Percentiles rank a stretch among this genome's conserved stretches.
Evolutionary conservation across 1,140 invertebrate genomes (phyloP).

Genomic region (Calliphora vicina): DNA sequence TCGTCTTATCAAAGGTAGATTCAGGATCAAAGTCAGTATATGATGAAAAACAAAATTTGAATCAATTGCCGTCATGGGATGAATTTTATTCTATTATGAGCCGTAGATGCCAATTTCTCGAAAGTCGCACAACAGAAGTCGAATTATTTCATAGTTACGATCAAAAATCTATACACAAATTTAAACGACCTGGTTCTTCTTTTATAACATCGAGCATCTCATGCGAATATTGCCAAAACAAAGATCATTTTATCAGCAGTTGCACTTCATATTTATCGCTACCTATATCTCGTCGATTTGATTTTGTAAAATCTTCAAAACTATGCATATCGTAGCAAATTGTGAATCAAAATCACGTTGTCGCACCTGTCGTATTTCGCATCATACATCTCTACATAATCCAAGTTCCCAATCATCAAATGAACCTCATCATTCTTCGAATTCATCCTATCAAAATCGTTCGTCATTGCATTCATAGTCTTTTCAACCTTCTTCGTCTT

Average conservation of each 20-base stretch:
- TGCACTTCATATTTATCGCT: background rate
- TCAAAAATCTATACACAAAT: background rate
- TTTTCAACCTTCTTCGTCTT: background rate
- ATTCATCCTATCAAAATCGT: too few species aligned
- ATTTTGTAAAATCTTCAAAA: background rate
- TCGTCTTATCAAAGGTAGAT: conserved; percentile 18
- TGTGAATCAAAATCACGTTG: conserved; percentile 14
- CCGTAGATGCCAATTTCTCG: conserved; percentile 23
- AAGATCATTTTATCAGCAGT: background rate
- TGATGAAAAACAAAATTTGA: conserved; percentile 23
- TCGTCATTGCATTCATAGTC: background rate
- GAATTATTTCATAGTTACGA: background rate
- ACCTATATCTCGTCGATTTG: background rate
- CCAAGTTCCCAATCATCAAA: background rate
- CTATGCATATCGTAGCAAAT: background rate
- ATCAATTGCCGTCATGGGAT: conserved; percentile 10
- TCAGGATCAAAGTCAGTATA: background rate
- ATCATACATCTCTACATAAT: background rate
- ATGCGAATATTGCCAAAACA: background rate
- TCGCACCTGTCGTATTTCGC: background rate
- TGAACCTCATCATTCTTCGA: too few species aligned
- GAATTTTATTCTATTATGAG: background rate
- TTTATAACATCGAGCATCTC: background rate
- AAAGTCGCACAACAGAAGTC: background rate
- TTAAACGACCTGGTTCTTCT: background rate